phyloP scores from a whole-genome alignment of 2,113 vertebrate species.

The Synchiropus splendidus region DNA sequence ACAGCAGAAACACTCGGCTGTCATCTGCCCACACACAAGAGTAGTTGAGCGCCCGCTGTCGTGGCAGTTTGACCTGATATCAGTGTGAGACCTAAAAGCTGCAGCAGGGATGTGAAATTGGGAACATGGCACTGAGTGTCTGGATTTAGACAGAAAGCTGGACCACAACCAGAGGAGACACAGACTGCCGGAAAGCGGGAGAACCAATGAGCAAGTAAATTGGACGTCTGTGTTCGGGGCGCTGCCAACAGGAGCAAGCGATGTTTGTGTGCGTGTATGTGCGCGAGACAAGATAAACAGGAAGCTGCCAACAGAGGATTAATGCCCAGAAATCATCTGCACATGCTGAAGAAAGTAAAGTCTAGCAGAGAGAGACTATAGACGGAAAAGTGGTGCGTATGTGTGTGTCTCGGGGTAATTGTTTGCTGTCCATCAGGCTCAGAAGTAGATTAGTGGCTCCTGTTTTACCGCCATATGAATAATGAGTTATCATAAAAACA shows the following conservation, averaged over 20 bases:
- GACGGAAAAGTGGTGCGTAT: not conserved
- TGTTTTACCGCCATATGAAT: constrained; percentile 46
- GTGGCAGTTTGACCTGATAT: constrained; percentile 43
- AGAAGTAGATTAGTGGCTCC: constrained; percentile 51
- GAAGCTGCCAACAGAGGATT: constrained; percentile 52
- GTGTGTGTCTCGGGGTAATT: constrained; percentile 40
- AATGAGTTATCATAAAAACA: constrained; percentile 48
- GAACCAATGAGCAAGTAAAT: constrained; percentile 29
- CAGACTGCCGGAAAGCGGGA: constrained; percentile 14
- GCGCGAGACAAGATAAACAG: constrained; percentile 29
- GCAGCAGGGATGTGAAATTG: constrained; percentile 31
- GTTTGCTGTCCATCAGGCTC: constrained; percentile 59
- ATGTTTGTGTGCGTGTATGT: constrained; percentile 20
- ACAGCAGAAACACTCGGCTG: constrained; percentile 9
- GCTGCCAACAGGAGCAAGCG: constrained; percentile 38
- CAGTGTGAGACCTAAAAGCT: constrained; percentile 35
- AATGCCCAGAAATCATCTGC: constrained; percentile 50
- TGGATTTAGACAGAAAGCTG: constrained; percentile 52
- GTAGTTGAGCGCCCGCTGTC: not conserved
- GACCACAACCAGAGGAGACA: constrained; percentile 28
- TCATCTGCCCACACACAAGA: too few relatives aligned
- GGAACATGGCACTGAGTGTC: constrained; percentile 36
- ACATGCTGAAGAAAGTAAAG: constrained; percentile 4
- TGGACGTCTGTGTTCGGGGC: constrained; percentile 38
- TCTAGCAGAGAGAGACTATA: constrained; percentile 21